A percentile compares a stretch with the other conserved stretches of the same genome.
Evolutionary conservation across 2,797 vertebrate species (phyloP).

Genomic region (Rhinogobio ventralis): DNA sequence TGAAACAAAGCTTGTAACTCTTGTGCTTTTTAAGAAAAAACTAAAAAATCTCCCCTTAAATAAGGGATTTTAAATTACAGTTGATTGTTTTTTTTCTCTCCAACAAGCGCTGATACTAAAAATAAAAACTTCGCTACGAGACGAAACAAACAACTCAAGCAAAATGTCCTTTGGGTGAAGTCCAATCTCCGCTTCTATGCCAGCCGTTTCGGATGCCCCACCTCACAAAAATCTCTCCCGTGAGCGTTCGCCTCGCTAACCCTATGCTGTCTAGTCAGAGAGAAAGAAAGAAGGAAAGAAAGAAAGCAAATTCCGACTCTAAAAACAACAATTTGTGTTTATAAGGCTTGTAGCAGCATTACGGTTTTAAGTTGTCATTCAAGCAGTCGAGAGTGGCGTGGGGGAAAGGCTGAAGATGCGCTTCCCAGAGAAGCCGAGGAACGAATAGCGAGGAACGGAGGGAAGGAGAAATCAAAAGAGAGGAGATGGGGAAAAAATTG

Average conservation of each 20-base stretch:
- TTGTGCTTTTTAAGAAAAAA: constrained; percentile 41
- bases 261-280: constrained; percentile 51
- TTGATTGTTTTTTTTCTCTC: constrained; percentile 53
- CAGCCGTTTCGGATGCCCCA: constrained; percentile 21
- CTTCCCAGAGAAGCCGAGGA: constrained; percentile 67
- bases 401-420: constrained; percentile 34
- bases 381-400: constrained; percentile 70
- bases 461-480: constrained; percentile 66
- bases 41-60: constrained; percentile 38
- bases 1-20: constrained; percentile 39
- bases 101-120: constrained; percentile 67
- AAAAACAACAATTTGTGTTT: constrained; percentile 40
- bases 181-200: constrained; percentile 65
- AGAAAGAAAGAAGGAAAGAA: constrained; percentile 32
- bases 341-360: constrained; percentile 77
- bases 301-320: constrained; percentile 35
- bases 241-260: constrained; percentile 17
- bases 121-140: constrained; percentile 73
- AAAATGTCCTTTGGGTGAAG: constrained; percentile 65
- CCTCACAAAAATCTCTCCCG: constrained; percentile 30
- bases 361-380: constrained; percentile 79
- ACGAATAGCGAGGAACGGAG: constrained; percentile 73
- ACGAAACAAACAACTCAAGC: constrained; percentile 47
- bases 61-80: constrained; percentile 68
- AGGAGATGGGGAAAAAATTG: constrained; percentile 65